Evolutionary conservation across 2,888 invertebrate species (phyloP).

Genomic region (Platycheirus albimanus): DNA sequence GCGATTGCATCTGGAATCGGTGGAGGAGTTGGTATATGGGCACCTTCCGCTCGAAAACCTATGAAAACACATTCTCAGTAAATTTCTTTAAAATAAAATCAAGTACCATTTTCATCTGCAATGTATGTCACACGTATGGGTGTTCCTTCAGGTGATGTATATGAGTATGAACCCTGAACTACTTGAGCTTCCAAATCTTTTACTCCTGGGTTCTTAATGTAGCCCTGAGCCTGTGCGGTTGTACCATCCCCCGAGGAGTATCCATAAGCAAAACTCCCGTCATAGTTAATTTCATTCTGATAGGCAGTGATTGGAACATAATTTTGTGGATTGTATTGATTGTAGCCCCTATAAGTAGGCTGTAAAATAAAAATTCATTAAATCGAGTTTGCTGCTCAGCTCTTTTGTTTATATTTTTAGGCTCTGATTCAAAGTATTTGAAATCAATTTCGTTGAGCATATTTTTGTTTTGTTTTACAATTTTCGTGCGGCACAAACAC

Average conservation of each 20-base stretch:
- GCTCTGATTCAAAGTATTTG: constrained; percentile 60
- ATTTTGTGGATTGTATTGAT: constrained; percentile 79
- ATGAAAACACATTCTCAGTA: neutral
- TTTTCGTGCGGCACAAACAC: neutral
- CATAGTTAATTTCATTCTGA: constrained; percentile 82
- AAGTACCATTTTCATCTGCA: constrained; percentile 89
- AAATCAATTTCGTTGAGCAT: constrained; percentile 59
- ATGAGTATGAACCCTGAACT: constrained; percentile 90
- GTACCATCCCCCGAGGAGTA: constrained; percentile 91
- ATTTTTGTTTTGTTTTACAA: constrained; percentile 63
- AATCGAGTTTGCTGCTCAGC: constrained; percentile 48
- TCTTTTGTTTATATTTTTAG: constrained; percentile 68
- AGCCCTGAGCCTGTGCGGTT: constrained; percentile 90
- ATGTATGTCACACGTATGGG: constrained; percentile 88
- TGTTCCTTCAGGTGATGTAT: constrained; percentile 89
- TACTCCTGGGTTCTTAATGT: constrained; percentile 88
- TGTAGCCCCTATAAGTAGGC: constrained; percentile 79
- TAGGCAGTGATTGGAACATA: constrained; percentile 82
- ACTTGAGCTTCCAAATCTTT: constrained; percentile 88
- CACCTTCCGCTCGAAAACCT: constrained; percentile 82
- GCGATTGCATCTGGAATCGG: constrained; percentile 80
- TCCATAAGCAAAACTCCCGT: constrained; percentile 84
- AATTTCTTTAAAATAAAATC: neutral
- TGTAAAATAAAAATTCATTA: constrained; percentile 59
- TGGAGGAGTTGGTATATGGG: constrained; percentile 81